Base-by-base conservation (phyloP, 2,797 vertebrate genomes). In the Huso huso region DNA sequence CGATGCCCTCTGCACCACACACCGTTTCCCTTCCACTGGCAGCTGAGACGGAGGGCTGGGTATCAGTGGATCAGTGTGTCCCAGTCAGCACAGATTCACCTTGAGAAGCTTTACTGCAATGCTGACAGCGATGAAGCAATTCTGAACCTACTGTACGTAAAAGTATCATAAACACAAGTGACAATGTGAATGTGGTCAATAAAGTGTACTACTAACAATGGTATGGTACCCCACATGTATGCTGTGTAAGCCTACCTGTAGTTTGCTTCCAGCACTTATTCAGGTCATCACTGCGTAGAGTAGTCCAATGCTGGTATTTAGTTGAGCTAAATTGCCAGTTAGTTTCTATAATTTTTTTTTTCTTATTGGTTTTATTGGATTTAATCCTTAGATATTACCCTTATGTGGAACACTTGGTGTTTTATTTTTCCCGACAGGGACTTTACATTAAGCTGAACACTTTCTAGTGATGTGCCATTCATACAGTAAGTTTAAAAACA, bases 1-100 rank as follows among this genome's bases (percentile, higher is more conserved):
- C 64, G 7, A 9, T 82, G 84, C 49, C n/a, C 58, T 57, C 66
- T 71, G 78, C 83, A 85, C 70, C 84, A 86, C 78, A 84, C 81
- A 1, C 77, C 72, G 1, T 75, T 73, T 59, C 83, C 83, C 1
- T 86, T 78, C 63, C 77, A 83, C 77, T 86, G 84, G 84, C 84
- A 86, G 75, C 71, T 82, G 66, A 61, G 68, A 63, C 61, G 65
- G 0, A 5, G 6, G 15, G 6, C 1, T 55, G 60, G 0, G 48
- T 11, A 64, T 50, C 51, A 64, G 64, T 86, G 84, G 84, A 10
- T 78, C 8, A 67, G 79, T 70, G 0, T 80, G 10, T 49, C 67
- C 4, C 49, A 48, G 6, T 18, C 0, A 1, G 70, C 72, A 59
- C 82, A 83, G 75, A 53, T 79, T 63, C 6, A 67, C 3, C 66